A percentile compares a stretch with the other conserved stretches of the same genome.
phyloP scores from a whole-genome alignment of 2,888 invertebrate species.

The Caenorhabditis parvicauda region DNA sequence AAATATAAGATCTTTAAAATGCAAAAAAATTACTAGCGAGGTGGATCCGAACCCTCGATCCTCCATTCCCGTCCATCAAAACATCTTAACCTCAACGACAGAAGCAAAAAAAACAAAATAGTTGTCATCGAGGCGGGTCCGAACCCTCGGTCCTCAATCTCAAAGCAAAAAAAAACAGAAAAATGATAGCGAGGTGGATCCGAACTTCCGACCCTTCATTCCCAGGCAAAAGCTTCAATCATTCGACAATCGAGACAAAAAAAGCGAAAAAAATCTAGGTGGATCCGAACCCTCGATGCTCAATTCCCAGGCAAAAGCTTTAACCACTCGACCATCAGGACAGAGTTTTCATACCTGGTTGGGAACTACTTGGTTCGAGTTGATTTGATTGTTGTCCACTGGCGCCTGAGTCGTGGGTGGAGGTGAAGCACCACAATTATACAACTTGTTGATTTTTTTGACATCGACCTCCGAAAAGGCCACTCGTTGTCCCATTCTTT shows the following conservation, averaged over 20 bases:
- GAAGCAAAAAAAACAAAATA: constrained; percentile 2
- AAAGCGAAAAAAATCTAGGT: constrained; percentile 5
- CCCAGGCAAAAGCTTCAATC: background rate
- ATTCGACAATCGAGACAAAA: background rate
- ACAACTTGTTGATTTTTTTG: constrained; percentile 64
- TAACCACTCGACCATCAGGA: too few relatives aligned
- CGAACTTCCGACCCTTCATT: background rate
- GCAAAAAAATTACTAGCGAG: constrained; percentile 8
- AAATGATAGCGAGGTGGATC: constrained; percentile 12
- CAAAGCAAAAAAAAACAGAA: constrained; percentile 1
- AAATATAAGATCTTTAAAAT: constrained; percentile 17
- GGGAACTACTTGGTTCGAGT: constrained; percentile 17
- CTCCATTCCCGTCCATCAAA: too few relatives aligned
- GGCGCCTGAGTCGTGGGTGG: background rate
- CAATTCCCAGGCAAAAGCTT: too few relatives aligned
- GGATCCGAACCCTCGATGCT: constrained; percentile 4
- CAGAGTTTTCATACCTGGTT: constrained; percentile 20
- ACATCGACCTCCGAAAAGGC: constrained; percentile 64
- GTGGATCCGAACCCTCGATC: constrained; percentile 6
- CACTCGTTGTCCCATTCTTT: constrained; percentile 64
- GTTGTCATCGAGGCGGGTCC: constrained; percentile 12
- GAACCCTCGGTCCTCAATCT: too few relatives aligned
- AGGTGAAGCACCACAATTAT: constrained; percentile 58
- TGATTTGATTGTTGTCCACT: constrained; percentile 22
- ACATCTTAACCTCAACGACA: background rate